Percentiles rank a stretch among this genome's conserved stretches.
Conservation (phyloP, 2,113 vertebrate genomes). For the Poeciliopsis retropinna region DNA sequence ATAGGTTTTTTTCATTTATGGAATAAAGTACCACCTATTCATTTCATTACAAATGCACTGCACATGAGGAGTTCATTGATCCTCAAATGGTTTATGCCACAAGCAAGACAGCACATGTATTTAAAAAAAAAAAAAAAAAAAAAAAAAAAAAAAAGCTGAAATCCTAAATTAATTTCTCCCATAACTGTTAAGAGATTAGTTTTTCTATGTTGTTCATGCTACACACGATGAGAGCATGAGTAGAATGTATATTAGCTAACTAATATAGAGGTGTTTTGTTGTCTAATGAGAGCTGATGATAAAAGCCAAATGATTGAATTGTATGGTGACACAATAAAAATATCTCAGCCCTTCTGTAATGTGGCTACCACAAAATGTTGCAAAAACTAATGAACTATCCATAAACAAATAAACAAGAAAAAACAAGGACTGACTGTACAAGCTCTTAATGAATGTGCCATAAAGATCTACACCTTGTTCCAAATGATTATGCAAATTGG, state of each 20-base stretch:
- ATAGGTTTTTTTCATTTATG: constrained; percentile 7
- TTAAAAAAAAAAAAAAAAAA: no score
- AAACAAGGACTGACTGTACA: neutral
- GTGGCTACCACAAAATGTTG: constrained; percentile 16
- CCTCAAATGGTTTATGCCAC: no score
- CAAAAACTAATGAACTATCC: no score
- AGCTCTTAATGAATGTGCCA: constrained; percentile 7
- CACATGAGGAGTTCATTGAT: no score
- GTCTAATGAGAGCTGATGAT: constrained; percentile 12
- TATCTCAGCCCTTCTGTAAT: constrained; percentile 8
- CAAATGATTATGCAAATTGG: no score
- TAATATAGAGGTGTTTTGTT: constrained; percentile 36
- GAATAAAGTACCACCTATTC: constrained; percentile 18
- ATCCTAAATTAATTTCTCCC: constrained; percentile 5
- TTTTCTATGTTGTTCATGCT: constrained; percentile 27
- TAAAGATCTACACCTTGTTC: constrained; percentile 25
- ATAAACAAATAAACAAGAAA: neutral
- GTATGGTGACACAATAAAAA: constrained; percentile 12
- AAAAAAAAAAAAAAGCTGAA: neutral
- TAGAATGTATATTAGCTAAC: constrained; percentile 34
- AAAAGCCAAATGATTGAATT: constrained; percentile 37
- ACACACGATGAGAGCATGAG: constrained; percentile 20
- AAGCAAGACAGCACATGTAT: no score
- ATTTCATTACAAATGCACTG: constrained; percentile 9
- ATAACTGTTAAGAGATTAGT: constrained; percentile 11